These are phyloP conservation scores for Trinectes maculatus DNA, from an alignment of 2,113 vertebrate species.

Conservation along the genomic window DNA sequence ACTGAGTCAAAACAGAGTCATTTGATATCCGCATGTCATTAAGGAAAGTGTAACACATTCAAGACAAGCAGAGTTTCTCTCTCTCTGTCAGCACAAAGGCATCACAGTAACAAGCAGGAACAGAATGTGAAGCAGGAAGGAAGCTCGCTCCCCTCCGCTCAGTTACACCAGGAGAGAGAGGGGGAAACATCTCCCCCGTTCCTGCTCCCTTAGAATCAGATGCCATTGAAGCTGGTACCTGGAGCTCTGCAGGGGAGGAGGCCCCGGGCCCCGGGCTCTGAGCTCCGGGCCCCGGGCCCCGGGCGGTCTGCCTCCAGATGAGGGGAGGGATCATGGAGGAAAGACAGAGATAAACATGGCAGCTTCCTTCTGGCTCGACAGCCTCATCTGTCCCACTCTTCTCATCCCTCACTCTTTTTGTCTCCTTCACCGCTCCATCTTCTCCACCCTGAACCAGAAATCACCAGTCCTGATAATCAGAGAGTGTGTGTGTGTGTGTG, in stretches of 20 bases:
- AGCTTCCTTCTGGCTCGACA: conserved; percentile 88
- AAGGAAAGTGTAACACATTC: background rate
- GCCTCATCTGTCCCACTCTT: conserved; percentile 68
- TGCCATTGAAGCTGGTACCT: conserved; percentile 90
- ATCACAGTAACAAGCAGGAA: conserved; percentile 84
- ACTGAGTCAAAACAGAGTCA: too few species aligned
- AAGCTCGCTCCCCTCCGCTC: conserved; percentile 64
- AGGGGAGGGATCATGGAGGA: conserved; percentile 87
- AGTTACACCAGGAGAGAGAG: conserved; percentile 58
- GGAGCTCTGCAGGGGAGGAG: conserved; percentile 55
- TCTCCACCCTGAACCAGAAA: conserved; percentile 26
- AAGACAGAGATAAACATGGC: conserved; percentile 91
- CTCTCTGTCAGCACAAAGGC: conserved; percentile 30
- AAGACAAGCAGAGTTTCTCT: background rate
- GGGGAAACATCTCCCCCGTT: background rate
- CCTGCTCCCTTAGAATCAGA: conserved; percentile 75
- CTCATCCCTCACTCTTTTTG: conserved; percentile 45
- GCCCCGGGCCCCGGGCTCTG: conserved; percentile 81
- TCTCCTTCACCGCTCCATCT: conserved; percentile 44
- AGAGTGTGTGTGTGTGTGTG: conserved; percentile 17
- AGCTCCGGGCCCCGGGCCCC: too few species aligned
- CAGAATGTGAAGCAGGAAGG: conserved; percentile 77
- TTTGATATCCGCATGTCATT: background rate
- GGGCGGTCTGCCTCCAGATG: conserved; percentile 78
- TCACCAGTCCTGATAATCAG: conserved; percentile 40